Conservation (phyloP, 2,797 vertebrate genomes). For the Hydrophis major region DNA sequence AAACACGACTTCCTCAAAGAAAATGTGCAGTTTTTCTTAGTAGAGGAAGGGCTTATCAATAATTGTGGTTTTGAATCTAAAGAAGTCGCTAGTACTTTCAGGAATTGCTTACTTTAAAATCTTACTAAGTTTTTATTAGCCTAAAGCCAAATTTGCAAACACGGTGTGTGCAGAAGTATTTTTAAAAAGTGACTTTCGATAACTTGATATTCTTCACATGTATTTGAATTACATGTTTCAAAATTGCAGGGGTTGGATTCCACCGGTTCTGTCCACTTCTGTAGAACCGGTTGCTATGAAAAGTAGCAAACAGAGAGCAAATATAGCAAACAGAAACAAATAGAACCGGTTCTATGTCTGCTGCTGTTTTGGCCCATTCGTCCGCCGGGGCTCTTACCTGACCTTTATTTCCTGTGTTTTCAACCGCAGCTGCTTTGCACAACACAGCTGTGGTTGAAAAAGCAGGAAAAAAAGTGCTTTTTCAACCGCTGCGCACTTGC, state of each 20-base stretch:
- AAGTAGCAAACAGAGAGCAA: too few relatives aligned
- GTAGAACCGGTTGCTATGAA: too few relatives aligned
- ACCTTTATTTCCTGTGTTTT: too few relatives aligned
- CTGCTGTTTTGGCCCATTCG: too few relatives aligned
- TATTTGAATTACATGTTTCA: not conserved
- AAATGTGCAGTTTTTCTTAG: not conserved
- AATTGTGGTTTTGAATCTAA: not conserved
- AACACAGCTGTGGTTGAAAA: too few relatives aligned
- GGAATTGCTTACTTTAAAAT: not conserved
- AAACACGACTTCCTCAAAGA: not conserved
- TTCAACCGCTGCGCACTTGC: too few relatives aligned
- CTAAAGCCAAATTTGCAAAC: not conserved
- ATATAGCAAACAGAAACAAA: too few relatives aligned
- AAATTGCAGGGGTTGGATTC: not conserved
- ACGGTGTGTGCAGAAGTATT: not conserved
- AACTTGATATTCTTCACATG: not conserved
- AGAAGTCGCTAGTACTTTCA: not conserved
- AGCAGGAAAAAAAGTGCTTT: too few relatives aligned
- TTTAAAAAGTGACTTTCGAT: not conserved
- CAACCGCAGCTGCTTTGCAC: too few relatives aligned
- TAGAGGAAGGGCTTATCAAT: not conserved
- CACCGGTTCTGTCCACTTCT: too few relatives aligned
- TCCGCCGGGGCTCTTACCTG: too few relatives aligned
- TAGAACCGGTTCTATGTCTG: too few relatives aligned
- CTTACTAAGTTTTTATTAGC: not conserved